Evolutionary conservation across 1,140 invertebrate genomes (phyloP).

Genomic region (Euura saliciscinereae): DNA sequence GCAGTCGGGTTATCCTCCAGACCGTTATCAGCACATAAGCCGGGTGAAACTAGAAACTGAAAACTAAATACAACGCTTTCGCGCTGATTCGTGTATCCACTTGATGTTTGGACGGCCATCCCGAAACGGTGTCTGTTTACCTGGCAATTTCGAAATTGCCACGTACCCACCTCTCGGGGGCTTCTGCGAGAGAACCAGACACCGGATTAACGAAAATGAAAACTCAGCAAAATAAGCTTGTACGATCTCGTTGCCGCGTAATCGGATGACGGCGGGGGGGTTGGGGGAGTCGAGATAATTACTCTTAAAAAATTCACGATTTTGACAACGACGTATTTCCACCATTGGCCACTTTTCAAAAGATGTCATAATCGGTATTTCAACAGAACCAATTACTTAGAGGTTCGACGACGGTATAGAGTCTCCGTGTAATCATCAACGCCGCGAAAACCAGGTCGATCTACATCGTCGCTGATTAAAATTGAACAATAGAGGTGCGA

Average conservation of each 20-base stretch:
- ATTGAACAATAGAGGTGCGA: not conserved
- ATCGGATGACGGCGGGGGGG: not conserved
- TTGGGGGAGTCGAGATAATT: not conserved
- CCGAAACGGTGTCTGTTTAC: not conserved
- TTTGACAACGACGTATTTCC: not conserved
- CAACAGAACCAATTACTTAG: not conserved
- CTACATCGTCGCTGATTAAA: not conserved
- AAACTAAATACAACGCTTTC: not conserved
- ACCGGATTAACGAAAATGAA: not conserved
- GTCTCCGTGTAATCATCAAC: not conserved
- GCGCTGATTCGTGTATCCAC: constrained; percentile 4
- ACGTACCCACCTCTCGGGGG: not conserved
- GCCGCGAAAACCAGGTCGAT: not conserved
- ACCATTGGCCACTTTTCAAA: not conserved
- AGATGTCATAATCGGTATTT: no score
- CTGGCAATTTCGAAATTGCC: constrained; percentile 4
- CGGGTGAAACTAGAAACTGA: not conserved
- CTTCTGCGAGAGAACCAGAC: not conserved
- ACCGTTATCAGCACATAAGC: not conserved
- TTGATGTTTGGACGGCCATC: not conserved
- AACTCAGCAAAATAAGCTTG: not conserved
- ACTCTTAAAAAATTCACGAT: not conserved
- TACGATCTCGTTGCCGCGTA: not conserved
- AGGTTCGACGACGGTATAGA: not conserved
- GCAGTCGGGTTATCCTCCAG: no score